These are phyloP conservation scores for Bostrychus sinensis DNA, from an alignment of 2,113 vertebrate genomes.

Conservation along the genomic window DNA sequence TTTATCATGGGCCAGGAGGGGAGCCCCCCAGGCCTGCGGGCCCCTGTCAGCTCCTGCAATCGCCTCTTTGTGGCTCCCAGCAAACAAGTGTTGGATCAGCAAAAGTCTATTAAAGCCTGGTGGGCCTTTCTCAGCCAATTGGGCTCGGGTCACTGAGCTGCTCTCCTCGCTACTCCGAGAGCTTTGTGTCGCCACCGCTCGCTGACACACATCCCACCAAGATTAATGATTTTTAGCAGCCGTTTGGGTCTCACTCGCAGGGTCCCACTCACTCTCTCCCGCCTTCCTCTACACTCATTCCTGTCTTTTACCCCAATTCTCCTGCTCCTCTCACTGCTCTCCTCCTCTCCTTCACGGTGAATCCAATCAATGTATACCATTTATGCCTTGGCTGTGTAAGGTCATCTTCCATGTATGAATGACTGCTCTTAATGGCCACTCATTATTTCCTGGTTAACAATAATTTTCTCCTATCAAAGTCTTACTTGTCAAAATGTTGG, in stretches of 20 bases:
- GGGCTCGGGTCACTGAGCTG: slow-evolving; percentile 98
- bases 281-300: slow-evolving; percentile 36
- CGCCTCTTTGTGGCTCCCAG: slow-evolving; percentile 97
- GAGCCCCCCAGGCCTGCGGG: slow-evolving; percentile 89
- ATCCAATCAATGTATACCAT: slow-evolving; percentile 21
- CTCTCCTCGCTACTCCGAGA: slow-evolving; percentile 93
- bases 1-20: slow-evolving; percentile 97
- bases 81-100: slow-evolving; percentile 99
- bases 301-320: slow-evolving; percentile 44
- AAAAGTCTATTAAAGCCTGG: slow-evolving; percentile 99
- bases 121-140: slow-evolving; percentile 99
- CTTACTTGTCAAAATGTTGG: slow-evolving; percentile 10
- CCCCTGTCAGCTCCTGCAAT: slow-evolving; percentile 91
- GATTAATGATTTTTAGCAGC: slow-evolving; percentile 96
- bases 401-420: slow-evolving; percentile 23
- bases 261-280: slow-evolving; percentile 54
- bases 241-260: slow-evolving; percentile 72
- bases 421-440: neutral
- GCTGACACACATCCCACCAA: slow-evolving; percentile 90
- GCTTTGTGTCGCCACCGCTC: slow-evolving; percentile 85
- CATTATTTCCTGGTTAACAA: slow-evolving; percentile 11
- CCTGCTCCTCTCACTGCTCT: slow-evolving; percentile 13
- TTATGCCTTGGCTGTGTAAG: slow-evolving; percentile 23
- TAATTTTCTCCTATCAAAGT: slow-evolving; percentile 8
- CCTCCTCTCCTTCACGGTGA: slow-evolving; percentile 26